Evolutionary conservation across 2,888 invertebrate species (phyloP), one percentile per base, ranked within the genome.

Genomic region (Prenolepis imparis): DNA sequence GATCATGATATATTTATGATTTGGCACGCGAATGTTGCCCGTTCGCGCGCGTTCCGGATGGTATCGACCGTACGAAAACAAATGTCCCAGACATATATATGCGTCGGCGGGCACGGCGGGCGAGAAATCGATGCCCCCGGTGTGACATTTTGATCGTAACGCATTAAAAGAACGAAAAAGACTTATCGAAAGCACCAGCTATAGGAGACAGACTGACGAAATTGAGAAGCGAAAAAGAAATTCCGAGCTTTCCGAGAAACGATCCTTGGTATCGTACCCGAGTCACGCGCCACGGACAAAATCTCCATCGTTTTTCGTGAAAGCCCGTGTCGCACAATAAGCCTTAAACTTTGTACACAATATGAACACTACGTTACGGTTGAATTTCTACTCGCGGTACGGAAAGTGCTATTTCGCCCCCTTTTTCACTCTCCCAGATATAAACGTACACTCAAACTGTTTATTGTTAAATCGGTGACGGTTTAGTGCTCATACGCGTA

Each of bases 231-330:
- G 63, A 48, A 80, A 80, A 86, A 83, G 86, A 78, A 89, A 84
- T 77, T 67, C 70, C 61, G 18, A 55, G 77, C n/a, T 67, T 66
- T 57, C 39, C 6, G 32, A 11, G 28, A 44, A 63, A 48, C 64
- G 74, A 89, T 89, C 86, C 84, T 63, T 74, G 55, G 78, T 82
- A 89, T 85, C 83, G 85, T 48, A 89, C 82, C 67, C 89, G 57
- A 81, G 89, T 89, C 89, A 89, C 89, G 89, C 84, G 67, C 86
- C 84, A 84, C 83, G 87, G 61, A 77, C 80, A 75, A 86, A 86
- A 89, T 86, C 83, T 89, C 86, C 41, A 48, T 24, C 82, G 82
- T 86, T 87, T 89, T 75, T 85, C 89, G 41, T n/a, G 67, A 82
- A 82, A 89, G 28, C 68, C 75, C 72, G 61, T 55, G 18, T 52